Conservation (phyloP, 2,888 invertebrate species). For the Dicycla oo region DNA sequence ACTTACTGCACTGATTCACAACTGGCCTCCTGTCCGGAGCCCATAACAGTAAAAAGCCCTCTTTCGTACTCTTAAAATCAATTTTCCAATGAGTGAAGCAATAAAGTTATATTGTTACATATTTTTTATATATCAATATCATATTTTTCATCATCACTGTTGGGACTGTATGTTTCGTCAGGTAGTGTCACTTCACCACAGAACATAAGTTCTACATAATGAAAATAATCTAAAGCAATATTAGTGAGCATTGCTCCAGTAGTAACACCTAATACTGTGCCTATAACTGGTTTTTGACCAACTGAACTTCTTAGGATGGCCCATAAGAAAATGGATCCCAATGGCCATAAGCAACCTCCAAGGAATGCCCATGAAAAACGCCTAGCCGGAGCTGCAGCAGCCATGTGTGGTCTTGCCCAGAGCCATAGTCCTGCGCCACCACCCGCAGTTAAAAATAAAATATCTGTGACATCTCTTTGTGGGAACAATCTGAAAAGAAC, state of each 20-base stretch:
- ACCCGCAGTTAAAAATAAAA: slow-evolving; percentile 94
- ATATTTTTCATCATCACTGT: slow-evolving; percentile 90
- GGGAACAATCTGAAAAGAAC: slow-evolving; percentile 91
- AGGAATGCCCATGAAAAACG: slow-evolving; percentile 93
- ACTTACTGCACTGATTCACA: background rate
- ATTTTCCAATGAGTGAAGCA: slow-evolving; percentile 46
- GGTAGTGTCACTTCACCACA: slow-evolving; percentile 88
- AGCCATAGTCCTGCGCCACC: slow-evolving; percentile 96
- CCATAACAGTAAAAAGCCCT: slow-evolving; percentile 53
- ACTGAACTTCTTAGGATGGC: slow-evolving; percentile 95
- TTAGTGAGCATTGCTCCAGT: slow-evolving; percentile 92
- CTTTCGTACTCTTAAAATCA: slow-evolving; percentile 38
- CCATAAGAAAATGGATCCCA: slow-evolving; percentile 97
- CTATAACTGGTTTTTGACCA: slow-evolving; percentile 92
- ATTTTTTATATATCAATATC: slow-evolving; percentile 84
- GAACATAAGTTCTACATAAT: slow-evolving; percentile 91
- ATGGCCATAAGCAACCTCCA: slow-evolving; percentile 95
- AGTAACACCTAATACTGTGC: slow-evolving; percentile 93
- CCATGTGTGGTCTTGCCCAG: slow-evolving; percentile 94
- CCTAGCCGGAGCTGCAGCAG: slow-evolving; percentile 91
- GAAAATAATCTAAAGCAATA: slow-evolving; percentile 92
- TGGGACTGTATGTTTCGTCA: slow-evolving; percentile 85
- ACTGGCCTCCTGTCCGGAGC: background rate
- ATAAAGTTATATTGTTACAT: slow-evolving; percentile 24
- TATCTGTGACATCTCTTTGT: slow-evolving; percentile 94